These are phyloP conservation scores for Neostethus bicornis DNA, from an alignment of 2,797 vertebrate species.

Conservation along the genomic window DNA sequence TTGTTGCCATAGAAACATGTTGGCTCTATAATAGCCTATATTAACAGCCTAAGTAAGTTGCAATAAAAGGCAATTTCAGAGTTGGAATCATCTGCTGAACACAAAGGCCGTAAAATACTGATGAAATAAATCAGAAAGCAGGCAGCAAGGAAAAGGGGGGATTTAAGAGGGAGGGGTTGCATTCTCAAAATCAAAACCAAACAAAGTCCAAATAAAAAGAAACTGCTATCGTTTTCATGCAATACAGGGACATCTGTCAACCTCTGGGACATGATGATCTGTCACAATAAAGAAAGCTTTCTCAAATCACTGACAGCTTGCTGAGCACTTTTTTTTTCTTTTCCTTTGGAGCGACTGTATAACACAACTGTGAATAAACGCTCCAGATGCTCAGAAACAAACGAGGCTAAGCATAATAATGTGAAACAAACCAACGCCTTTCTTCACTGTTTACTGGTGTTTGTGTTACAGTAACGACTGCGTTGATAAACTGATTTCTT, in stretches of 20 bases:
- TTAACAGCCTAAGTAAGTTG: conserved; percentile 87
- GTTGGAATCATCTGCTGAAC: conserved; percentile 73
- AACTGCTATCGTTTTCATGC: conserved; percentile 59
- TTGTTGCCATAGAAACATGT: conserved; percentile 86
- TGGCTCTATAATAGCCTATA: conserved; percentile 82
- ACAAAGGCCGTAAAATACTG: conserved; percentile 76
- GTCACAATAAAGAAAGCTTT: conserved; percentile 75
- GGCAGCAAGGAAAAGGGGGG: conserved; percentile 40
- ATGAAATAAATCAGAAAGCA: conserved; percentile 72
- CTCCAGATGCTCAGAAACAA: conserved; percentile 57
- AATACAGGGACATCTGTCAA: conserved; percentile 73
- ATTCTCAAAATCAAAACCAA: conserved; percentile 69
- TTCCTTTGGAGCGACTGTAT: conserved; percentile 41
- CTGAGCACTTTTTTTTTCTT: conserved; percentile 38
- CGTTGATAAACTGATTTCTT: conserved; percentile 57
- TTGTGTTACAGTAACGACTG: conserved; percentile 55
- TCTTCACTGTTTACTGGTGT: conserved; percentile 32
- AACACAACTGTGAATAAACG: conserved; percentile 62
- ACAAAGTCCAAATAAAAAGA: conserved; percentile 71
- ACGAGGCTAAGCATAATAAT: conserved; percentile 39
- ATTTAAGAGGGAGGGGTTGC: conserved; percentile 51
- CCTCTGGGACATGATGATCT: conserved; percentile 74
- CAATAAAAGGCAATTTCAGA: conserved; percentile 82
- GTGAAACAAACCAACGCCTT: conserved; percentile 52
- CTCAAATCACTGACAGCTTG: conserved; percentile 70